Percentiles rank a stretch among this genome's conserved stretches.
Evolutionary conservation across 2,888 invertebrate genomes (phyloP).

Genomic region (Cremastobaeus sp.): DNA sequence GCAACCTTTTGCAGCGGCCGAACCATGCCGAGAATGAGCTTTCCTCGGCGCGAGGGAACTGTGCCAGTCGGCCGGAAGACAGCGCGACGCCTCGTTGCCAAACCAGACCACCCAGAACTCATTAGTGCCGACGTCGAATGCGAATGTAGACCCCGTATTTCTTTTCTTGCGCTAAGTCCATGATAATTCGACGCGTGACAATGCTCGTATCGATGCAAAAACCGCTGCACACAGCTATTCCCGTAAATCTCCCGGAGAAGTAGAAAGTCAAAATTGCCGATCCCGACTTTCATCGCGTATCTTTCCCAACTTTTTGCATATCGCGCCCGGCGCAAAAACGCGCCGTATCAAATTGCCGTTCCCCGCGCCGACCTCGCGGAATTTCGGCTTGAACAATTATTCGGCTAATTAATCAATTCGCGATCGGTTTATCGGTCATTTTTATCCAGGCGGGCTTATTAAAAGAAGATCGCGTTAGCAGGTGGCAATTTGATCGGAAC

Average conservation of each 20-base stretch:
- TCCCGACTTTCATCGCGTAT: slow-evolving; percentile 25
- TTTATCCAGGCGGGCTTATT: slow-evolving; percentile 15
- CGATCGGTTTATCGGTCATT: not conserved
- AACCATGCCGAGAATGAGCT: slow-evolving; percentile 55
- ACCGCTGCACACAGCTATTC: slow-evolving; percentile 10
- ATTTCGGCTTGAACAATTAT: not conserved
- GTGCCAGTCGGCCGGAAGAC: slow-evolving; percentile 62
- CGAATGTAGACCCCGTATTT: slow-evolving; percentile 41
- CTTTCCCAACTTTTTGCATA: slow-evolving; percentile 17
- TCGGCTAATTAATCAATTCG: not conserved
- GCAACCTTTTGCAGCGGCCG: slow-evolving; percentile 44
- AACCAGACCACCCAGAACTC: slow-evolving; percentile 62
- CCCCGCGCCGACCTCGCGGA: not conserved
- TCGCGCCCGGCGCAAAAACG: not conserved
- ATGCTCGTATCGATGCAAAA: slow-evolving; percentile 30
- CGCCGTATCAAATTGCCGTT: not conserved
- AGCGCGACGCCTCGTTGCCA: slow-evolving; percentile 58
- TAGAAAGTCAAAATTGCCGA: slow-evolving; percentile 29
- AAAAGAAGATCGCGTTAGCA: slow-evolving; percentile 45
- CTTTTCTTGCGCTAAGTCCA: slow-evolving; percentile 36
- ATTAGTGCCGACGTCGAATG: slow-evolving; percentile 42
- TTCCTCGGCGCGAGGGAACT: slow-evolving; percentile 59
- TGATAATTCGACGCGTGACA: slow-evolving; percentile 40
- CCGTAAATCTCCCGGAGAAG: slow-evolving; percentile 18
- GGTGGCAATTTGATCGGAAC: slow-evolving; percentile 58